Base-by-base conservation (phyloP, 1,140 invertebrate species). In the Bilobella aurantiaca region DNA sequence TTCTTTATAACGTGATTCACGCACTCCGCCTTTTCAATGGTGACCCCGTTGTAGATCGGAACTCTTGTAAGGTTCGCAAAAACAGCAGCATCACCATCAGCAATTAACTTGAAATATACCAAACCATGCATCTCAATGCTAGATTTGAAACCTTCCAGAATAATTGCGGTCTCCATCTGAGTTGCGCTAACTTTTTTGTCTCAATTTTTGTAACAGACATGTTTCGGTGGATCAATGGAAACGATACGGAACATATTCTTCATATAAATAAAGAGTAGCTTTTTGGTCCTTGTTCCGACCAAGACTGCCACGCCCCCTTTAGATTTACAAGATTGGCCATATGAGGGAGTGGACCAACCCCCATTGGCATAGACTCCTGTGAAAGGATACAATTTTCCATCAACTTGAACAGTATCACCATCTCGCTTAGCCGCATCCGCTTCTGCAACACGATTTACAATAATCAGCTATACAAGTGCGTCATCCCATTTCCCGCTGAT, bases 131-230 rank as follows among this genome's bases (percentile, higher is more conserved):
- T 68, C 28, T 67, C 32, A 1, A 77, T 64, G 46, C 75, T 75
- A 14, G 47, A 21, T 63, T 70, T 67, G 67, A 79, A 79, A 3
- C 75, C 75, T 63, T 79, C 74, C 16, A 76, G 62, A 23, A 81
- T 75, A 18, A 76, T 75, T 57, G 75, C 73, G 23, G 74, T 60
- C 69, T 81, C 78, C 79, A 81, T 81, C 5, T 69, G 68, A 1
- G 76, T 75, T 0, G 78, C 78, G 53, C 70, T 64, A 29, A 31
- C 25, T 8, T 3, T 28, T 3, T 71, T 72, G 2, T 34, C 59
- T 72, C 73, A 79, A 65, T 78, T 77, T 68, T 67, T 74, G 62
- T 37, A 75, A 62, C 74, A 76, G 37, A 28, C 57, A 62, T 74
- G 76, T 27, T 58, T 31, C 23, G 62, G 65, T 8, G 49, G 12